Percentiles rank a stretch among this genome's conserved stretches.
phyloP scores from a whole-genome alignment of 1,140 invertebrate genomes.

The Antheraea pernyi region DNA sequence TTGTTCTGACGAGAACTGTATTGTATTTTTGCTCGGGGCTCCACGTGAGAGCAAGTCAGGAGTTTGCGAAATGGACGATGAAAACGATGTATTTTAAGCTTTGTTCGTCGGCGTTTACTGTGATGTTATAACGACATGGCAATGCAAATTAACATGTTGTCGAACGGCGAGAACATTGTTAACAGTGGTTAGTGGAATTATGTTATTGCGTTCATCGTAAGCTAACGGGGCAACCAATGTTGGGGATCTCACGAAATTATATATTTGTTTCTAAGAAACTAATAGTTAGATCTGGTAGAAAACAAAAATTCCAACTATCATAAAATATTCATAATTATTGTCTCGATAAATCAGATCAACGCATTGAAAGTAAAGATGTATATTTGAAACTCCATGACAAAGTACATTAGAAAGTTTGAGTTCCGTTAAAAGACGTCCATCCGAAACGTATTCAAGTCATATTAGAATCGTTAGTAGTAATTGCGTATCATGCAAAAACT shows the following conservation, averaged over 20 bases:
- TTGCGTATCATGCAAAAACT: constrained; percentile 62
- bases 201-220: constrained; percentile 16
- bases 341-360: constrained; percentile 49
- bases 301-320: constrained; percentile 21
- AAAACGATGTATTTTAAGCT: constrained; percentile 22
- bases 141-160: constrained; percentile 22
- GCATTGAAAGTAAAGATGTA: constrained; percentile 31
- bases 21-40: constrained; percentile 32
- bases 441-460: constrained; percentile 46
- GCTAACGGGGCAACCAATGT: constrained; percentile 19
- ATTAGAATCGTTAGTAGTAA: constrained; percentile 61
- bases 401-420: constrained; percentile 58
- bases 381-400: too few species aligned
- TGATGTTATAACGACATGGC: constrained; percentile 24
- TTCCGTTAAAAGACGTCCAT: constrained; percentile 43
- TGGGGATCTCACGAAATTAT: not conserved
- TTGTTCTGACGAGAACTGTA: constrained; percentile 32
- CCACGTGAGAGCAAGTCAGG: constrained; percentile 38
- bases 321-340: constrained; percentile 52
- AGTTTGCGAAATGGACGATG: constrained; percentile 32
- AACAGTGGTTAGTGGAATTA: constrained; percentile 35
- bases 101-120: constrained; percentile 26
- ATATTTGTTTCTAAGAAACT: not conserved
- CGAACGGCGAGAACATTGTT: constrained; percentile 26
- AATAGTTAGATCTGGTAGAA: not conserved